These are phyloP conservation scores for Cheilosia vulpina DNA, from an alignment of 2,888 invertebrate genomes.

Conservation along the genomic window DNA sequence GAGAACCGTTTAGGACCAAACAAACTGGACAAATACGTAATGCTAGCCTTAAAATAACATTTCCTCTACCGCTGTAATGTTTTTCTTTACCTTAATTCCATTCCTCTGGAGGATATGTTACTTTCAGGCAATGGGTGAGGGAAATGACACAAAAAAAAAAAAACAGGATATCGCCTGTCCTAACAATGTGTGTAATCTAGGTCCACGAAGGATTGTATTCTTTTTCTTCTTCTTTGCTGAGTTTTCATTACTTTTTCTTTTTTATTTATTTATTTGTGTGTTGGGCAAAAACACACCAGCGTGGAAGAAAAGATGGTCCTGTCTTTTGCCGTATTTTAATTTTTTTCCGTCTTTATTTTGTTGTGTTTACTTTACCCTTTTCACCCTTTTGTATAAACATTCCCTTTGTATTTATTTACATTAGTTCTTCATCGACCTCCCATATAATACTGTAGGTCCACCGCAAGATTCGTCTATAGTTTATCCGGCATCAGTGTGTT, in stretches of 20 bases:
- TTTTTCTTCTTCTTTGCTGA: slow-evolving; percentile 1
- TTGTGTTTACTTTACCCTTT: slow-evolving; percentile 63
- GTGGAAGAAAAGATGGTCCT: slow-evolving; percentile 27
- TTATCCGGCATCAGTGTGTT: slow-evolving; percentile 49
- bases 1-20: neutral
- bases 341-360: neutral
- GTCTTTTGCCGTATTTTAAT: slow-evolving; percentile 13
- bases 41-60: slow-evolving; percentile 49
- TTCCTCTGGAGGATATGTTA: slow-evolving; percentile 42
- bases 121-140: neutral
- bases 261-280: slow-evolving; percentile 36
- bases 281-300: slow-evolving; percentile 36
- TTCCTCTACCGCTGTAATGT: slow-evolving; percentile 30
- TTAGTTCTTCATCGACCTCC: slow-evolving; percentile 56
- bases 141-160: slow-evolving; percentile 8
- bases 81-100: slow-evolving; percentile 44
- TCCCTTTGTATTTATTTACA: slow-evolving; percentile 67
- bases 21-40: slow-evolving; percentile 36
- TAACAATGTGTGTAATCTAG: slow-evolving; percentile 61
- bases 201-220: slow-evolving; percentile 24
- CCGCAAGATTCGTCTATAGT: slow-evolving; percentile 50
- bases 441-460: slow-evolving; percentile 52
- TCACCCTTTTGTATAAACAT: slow-evolving; percentile 60
- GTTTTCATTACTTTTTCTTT: slow-evolving; percentile 15
- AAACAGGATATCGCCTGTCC: slow-evolving; percentile 40